Evolutionary conservation across 2,888 invertebrate species (phyloP), one percentile per base, ranked within the genome.

Genomic region (Cecidostiba fungosa): DNA sequence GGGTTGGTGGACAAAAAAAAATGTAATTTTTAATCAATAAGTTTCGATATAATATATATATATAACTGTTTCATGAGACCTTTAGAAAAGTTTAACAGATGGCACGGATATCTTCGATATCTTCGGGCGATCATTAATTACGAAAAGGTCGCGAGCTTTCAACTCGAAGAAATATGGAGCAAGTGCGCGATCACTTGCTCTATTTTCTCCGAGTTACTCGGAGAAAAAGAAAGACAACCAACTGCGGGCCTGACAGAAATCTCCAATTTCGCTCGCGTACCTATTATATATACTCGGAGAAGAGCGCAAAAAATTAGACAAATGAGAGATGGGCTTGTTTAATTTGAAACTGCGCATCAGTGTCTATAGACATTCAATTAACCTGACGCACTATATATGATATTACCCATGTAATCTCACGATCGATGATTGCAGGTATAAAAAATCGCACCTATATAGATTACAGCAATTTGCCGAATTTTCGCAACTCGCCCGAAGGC

Each of bases 111-210:
- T 77, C 85, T 36, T 72, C 50, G 72, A 84, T 83, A 86, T 84
- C 84, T 80, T 54, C 32, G 32, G 77, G 32, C 36, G 80, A 81
- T 84, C 86, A 74, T 84, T 86, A 86, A 84, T 86, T 83, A 84
- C 85, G 77, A 32, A 73, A 26, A 86, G 77, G 50, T 84, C 84
- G 50, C 36, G n/a, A 59, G 50, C 50, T 83, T 62, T 69, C 76
- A 70, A 29, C n/a, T 32, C 72, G 77, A 80, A 80, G 77, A 84
- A 84, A 84, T 81, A 43, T 77, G 79, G 78, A 79, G 36, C 69
- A 36, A 74, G 19, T 29, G 26, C 5, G 54, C 62, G 59, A 84
- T 76, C 36, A 14, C 50, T 69, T 66, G 62, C 54, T 84, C 70
- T 23, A 47, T 54, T 76, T 84, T 59, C 59, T 29, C 12, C n/a